Percentiles rank a stretch among this genome's conserved stretches.
Evolutionary conservation across 2,797 vertebrate species (phyloP).

Genomic region (Sebastes vulpes): DNA sequence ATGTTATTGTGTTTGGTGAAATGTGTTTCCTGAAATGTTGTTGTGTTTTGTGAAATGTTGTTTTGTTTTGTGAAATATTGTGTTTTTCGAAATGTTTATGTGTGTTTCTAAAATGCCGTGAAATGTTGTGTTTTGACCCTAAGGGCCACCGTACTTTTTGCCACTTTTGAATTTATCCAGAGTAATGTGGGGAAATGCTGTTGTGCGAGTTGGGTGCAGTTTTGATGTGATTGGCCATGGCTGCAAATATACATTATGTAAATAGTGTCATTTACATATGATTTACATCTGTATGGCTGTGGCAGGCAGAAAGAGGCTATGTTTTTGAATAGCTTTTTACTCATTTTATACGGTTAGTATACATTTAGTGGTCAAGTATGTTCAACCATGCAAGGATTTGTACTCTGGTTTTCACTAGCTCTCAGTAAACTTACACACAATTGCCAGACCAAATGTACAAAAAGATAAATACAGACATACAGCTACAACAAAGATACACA

Average conservation of each 20-base stretch:
- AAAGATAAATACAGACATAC: neutral
- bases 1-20: too few species aligned
- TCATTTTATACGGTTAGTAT: neutral
- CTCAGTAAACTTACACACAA: neutral
- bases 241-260: constrained; percentile 43
- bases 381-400: neutral
- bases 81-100: too few species aligned
- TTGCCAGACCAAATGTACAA: neutral
- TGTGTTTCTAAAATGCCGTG: too few species aligned
- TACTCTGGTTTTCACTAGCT: neutral
- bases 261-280: constrained; percentile 25
- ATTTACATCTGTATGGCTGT: constrained; percentile 10
- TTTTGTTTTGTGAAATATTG: too few species aligned
- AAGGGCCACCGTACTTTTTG: neutral
- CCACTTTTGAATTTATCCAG: constrained; percentile 22
- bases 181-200: constrained; percentile 16
- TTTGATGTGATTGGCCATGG: constrained; percentile 28
- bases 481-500: neutral
- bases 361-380: neutral
- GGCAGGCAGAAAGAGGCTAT: neutral
- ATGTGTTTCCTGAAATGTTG: too few species aligned
- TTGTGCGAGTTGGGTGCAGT: neutral
- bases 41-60: too few species aligned
- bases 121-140: too few species aligned
- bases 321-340: neutral